These are phyloP conservation scores for Cephus runcator DNA, from an alignment of 2,888 invertebrate genomes.

Conservation along the genomic window DNA sequence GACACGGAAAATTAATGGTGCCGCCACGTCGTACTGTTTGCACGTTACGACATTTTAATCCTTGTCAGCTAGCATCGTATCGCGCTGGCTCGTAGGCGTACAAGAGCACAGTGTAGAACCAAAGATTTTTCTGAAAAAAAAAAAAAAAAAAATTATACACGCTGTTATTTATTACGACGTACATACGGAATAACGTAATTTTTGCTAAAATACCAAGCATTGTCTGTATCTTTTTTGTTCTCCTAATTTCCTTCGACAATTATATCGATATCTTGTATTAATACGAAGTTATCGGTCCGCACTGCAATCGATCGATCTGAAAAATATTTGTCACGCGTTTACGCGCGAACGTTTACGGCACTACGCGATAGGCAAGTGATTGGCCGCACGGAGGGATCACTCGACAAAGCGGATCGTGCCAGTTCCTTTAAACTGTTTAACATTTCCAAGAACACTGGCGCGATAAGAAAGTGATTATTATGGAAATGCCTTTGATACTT, in stretches of 20 bases:
- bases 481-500: not conserved
- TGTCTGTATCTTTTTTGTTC: not conserved
- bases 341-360: not conserved
- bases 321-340: not conserved
- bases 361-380: not conserved
- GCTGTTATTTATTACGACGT: not conserved
- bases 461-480: not conserved
- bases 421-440: not conserved
- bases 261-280: not conserved
- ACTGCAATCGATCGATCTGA: not conserved
- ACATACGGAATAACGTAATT: not conserved
- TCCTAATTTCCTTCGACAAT: not conserved
- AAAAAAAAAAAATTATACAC: not conserved
- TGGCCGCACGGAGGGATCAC: not conserved
- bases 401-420: not conserved
- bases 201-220: not conserved
- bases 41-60: slow-evolving; percentile 43
- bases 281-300: not conserved
- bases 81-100: slow-evolving; percentile 29
- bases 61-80: slow-evolving; percentile 40
- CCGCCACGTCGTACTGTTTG: slow-evolving; percentile 36
- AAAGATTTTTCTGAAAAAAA: not conserved
- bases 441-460: not conserved
- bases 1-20: slow-evolving; percentile 38
- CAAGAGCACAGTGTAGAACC: slow-evolving; percentile 9